These are phyloP conservation scores for Sturnus vulgaris DNA, from an alignment of 2,113 vertebrate species.

Conservation along the genomic window DNA sequence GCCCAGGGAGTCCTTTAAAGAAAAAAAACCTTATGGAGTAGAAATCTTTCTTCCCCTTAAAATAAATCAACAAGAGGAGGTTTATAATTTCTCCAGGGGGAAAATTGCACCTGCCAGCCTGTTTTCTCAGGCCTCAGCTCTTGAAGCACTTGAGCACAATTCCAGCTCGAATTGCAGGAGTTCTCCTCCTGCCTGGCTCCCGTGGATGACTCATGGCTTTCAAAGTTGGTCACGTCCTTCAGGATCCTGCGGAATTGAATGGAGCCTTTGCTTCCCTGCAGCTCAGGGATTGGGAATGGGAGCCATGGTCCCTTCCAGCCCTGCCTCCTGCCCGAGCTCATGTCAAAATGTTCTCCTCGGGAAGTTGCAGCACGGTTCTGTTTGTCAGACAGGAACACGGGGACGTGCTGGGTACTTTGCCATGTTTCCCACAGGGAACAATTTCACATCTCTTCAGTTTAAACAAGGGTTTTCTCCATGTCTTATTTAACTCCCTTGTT, in stretches of 20 bases:
- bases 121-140: neutral
- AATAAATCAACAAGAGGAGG: neutral
- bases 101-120: neutral
- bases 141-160: slow-evolving; percentile 1
- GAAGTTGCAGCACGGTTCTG: accelerated
- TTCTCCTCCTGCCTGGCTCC: neutral
- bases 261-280: neutral
- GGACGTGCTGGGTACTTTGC: accelerated
- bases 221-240: slow-evolving; percentile 14
- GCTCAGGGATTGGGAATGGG: neutral
- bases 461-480: neutral
- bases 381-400: neutral
- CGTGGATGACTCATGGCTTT: neutral
- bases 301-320: neutral
- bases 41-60: neutral
- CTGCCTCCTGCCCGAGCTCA: neutral
- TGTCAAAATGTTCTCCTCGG: slow-evolving; percentile 39
- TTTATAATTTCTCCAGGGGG: neutral
- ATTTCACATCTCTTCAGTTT: neutral
- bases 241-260: neutral
- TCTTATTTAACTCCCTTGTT: neutral
- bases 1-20: neutral
- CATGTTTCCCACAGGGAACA: neutral
- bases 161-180: neutral
- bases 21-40: neutral